These are phyloP conservation scores for Villa cingulata DNA, from an alignment of 2,888 invertebrate species.

Conservation along the genomic window DNA sequence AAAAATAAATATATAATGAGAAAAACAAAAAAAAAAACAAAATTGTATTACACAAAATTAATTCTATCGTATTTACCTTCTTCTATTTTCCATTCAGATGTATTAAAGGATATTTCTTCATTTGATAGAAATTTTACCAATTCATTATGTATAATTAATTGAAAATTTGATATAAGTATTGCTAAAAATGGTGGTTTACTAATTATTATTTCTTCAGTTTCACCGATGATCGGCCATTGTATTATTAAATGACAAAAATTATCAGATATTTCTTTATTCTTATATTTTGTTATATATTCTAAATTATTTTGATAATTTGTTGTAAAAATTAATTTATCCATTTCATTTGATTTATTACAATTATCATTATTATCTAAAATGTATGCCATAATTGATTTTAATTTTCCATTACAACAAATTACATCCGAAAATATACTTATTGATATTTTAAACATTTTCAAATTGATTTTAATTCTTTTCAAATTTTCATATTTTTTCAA, in stretches of 20 bases:
- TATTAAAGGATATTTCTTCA: conserved; percentile 16
- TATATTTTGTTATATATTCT: background rate
- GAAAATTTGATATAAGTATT: conserved; percentile 39
- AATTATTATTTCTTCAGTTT: background rate
- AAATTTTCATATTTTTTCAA: background rate
- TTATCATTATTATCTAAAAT: background rate
- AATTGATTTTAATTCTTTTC: background rate
- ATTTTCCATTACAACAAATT: background rate
- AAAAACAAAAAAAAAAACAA: too few relatives aligned
- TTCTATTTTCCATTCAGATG: background rate
- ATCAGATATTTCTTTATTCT: background rate
- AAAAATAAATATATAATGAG: too few relatives aligned
- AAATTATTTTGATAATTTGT: too few relatives aligned
- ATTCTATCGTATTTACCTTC: background rate
- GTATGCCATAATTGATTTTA: background rate
- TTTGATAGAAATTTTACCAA: conserved; percentile 52
- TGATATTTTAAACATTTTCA: background rate
- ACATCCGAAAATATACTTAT: background rate
- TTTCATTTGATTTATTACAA: background rate
- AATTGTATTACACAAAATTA: too few relatives aligned
- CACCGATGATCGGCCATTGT: background rate
- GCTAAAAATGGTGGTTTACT: conserved; percentile 38
- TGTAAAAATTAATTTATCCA: background rate
- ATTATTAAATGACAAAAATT: background rate
- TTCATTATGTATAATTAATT: conserved; percentile 48